phyloP scores from a whole-genome alignment of 2,888 invertebrate genomes.

The Netelia melanura region DNA sequence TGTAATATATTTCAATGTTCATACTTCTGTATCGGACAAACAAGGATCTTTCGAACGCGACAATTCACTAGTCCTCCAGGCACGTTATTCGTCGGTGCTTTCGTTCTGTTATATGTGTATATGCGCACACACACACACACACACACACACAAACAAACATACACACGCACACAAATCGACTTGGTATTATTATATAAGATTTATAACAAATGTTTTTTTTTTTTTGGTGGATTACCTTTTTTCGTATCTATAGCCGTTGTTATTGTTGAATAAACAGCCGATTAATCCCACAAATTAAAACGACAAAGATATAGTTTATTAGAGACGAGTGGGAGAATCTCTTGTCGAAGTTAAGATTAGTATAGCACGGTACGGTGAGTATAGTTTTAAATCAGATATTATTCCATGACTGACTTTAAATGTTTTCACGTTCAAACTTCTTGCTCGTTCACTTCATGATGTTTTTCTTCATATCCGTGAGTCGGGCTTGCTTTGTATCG shows the following conservation, averaged over 20 bases:
- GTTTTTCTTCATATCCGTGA: constrained; percentile 88
- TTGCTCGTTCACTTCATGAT: constrained; percentile 76
- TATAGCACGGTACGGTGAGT: constrained; percentile 56
- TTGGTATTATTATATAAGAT: constrained; percentile 71
- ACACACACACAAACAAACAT: constrained; percentile 19
- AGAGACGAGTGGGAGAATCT: neutral
- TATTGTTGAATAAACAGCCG: constrained; percentile 80
- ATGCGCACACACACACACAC: constrained; percentile 33
- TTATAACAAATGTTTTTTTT: constrained; percentile 68
- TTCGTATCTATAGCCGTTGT: constrained; percentile 76
- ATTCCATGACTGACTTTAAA: neutral
- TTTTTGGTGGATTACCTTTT: constrained; percentile 68
- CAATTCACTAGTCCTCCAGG: constrained; percentile 25
- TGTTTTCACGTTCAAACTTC: neutral
- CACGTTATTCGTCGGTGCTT: constrained; percentile 51
- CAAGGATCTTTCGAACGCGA: constrained; percentile 16
- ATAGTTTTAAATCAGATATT: neutral
- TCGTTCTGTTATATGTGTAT: constrained; percentile 49
- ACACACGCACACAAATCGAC: constrained; percentile 33
- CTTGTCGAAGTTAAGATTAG: constrained; percentile 40
- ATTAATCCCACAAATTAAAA: constrained; percentile 69
- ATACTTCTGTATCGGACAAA: constrained; percentile 9
- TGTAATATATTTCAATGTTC: constrained; percentile 42
- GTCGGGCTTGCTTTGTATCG: constrained; percentile 91
- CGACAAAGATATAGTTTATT: constrained; percentile 38